Base-by-base conservation (phyloP, 2,888 invertebrate species). In the Tetragonula carbonaria region DNA sequence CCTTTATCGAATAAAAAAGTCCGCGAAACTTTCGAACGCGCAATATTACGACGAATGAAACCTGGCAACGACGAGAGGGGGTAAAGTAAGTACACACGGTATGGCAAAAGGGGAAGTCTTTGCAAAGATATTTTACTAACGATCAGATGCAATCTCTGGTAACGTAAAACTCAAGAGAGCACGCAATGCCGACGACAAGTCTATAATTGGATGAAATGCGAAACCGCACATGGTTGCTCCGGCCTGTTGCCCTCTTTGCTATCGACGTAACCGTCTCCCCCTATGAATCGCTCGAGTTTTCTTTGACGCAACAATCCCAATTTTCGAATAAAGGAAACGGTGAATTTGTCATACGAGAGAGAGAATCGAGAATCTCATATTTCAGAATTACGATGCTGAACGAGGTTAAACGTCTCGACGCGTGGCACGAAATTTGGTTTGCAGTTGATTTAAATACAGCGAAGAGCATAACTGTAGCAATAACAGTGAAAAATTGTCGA, bases 141-240 rank as follows among this genome's bases (percentile, higher is more conserved):
- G 74, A 74, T 65, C 68, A 77, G 66, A 59, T 57, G 71, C 77
- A 78, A 76, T 62, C 72, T 74, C 53, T 28, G 62, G 82, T 70
- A 85, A 85, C 66, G 63, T 57, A 68, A 82, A 77, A 70, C 72
- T 66, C 63, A 33, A 66, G 59, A 72, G 67, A 78, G 73, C 75
- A 70, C 62, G 75, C 33, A 74, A 38, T 45, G 76, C 65, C 77
- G 82, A 78, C 82, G 80, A 82, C 75, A 77, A 45, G 63, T 84
- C 80, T 78, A 86, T 88, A 88, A 88, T 88, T 86, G 87, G 87
- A 84, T 87, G 81, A 88, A 86, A 88, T 77, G 28, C 59, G 79
- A 88, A 77, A 78, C 79, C 66, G 18, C 28, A 13, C 67, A 50
- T 70, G 72, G 50, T 45, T 45, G 45, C 45, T 11, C 72, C n/a